Evolutionary conservation across 2,113 vertebrate species (phyloP), one percentile per base, ranked within the genome.

Genomic region (Sporophila hypoxantha): DNA sequence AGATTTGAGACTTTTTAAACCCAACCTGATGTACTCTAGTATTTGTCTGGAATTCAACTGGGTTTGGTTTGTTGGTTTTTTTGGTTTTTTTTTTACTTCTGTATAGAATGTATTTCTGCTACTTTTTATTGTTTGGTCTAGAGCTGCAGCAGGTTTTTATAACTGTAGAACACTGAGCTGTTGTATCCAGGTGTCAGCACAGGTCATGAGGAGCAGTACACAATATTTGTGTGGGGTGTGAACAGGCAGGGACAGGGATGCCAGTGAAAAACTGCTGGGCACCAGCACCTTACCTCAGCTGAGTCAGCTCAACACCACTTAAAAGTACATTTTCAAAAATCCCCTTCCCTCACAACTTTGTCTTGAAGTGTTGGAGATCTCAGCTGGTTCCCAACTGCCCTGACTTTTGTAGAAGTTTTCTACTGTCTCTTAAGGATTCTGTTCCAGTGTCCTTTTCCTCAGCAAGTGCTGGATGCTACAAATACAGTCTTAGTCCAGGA

Each of bases 141-240:
- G 92, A 76, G 78, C 23, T 32, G 67, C 60, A 94, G 78, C 85
- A 42, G 76, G 83, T 85, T 96, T 96, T 96, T 95, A 78, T 90
- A 93, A 93, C 53, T 53, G 56, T 89, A 81, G 88, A 47, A 42
- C 78, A 77, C 76, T 7, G 26, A 83, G 93, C 76, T 56, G 88
- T 76, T 53, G 88, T 67, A 39, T 59, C 36, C 50, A 15, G 29
- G 81, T 22, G 70, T 42, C 82, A 23, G 76, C 85, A 74, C 92
- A 7, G 82, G 53, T 69, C 84, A 78, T 20, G 21, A 75, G 90
- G 82, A 90, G 79, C 82, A 57, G 85, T 85, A 89, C 94, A 95
- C 95, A 96, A 94, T 94, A 94, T 95, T 96, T 96, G 90, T 95
- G 95, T 95, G 91, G 81, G 88, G 52, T 91, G 75, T 60, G 79